These are phyloP conservation scores for Catharus ustulatus DNA, from an alignment of 2,797 vertebrate species.

Conservation along the genomic window DNA sequence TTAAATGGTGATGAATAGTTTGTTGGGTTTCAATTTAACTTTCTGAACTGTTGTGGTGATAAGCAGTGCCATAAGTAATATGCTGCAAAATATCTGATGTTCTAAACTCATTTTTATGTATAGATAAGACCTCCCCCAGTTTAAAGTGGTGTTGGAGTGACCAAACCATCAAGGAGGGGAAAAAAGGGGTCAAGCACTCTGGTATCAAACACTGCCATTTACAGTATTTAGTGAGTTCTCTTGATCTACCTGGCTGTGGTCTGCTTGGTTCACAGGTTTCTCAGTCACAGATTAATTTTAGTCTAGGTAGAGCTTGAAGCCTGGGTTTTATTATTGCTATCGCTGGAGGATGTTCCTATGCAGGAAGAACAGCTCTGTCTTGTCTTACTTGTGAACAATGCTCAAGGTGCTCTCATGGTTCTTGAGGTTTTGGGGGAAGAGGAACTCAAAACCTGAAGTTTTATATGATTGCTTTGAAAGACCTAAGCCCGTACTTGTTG, in stretches of 20 bases:
- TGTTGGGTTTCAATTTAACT: neutral
- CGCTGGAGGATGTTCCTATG: neutral
- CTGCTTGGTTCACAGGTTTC: neutral
- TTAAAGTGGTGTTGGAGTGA: neutral
- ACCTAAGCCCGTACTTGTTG: accelerated
- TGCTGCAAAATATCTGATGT: neutral
- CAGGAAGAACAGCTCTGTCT: neutral
- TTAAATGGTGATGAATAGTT: neutral
- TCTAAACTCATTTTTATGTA: neutral
- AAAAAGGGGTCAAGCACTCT: neutral
- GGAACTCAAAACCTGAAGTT: neutral
- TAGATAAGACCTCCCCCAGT: neutral
- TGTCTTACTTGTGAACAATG: neutral
- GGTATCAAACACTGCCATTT: neutral
- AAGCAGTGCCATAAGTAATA: neutral
- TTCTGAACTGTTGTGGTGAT: neutral
- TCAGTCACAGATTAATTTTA: constrained; percentile 6
- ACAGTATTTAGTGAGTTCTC: neutral
- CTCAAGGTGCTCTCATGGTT: neutral
- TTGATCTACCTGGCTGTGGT: neutral
- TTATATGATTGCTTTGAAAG: neutral
- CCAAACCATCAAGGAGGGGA: neutral
- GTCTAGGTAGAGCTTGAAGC: neutral
- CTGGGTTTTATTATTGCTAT: neutral
- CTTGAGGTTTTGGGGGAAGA: neutral